Evolutionary conservation across 2,888 invertebrate genomes (phyloP), one percentile per base, ranked within the genome.

Genomic region (Globia sparganii): DNA sequence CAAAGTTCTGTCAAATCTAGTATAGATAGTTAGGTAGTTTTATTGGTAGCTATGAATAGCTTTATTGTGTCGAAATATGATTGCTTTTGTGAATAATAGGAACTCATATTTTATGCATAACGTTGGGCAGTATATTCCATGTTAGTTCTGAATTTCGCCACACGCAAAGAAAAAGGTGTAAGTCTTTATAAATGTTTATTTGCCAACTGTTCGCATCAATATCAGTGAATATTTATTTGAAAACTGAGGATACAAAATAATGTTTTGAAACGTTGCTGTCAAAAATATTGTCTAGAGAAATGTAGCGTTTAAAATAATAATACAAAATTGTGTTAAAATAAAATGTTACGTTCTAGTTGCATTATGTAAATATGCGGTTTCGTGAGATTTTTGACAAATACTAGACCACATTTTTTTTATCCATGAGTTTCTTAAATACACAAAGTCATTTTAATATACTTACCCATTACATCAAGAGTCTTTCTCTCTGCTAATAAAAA

Each of bases 151-250:
- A 13, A 21, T 68, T 40, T 59, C 9, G 31, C 37, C 78, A 46
- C 37, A 37, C 11, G 46, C 18, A 64, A 11, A 28, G 18, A 6
- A 31, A 40, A 31, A 6, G 34, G 21, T 43, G 53, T 4, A 6
- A 6, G 2, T 43, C 75, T 62, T 31, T 6, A 18, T 18, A 3
- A 34, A 28, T 28, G 43, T 61, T 65, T 58, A 9, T 15, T 34
- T 62, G 81, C 70, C 70, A 71, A 62, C n/a, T 37, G 2, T 15
- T 56, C 1, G 66, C 73, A 34, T 46, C 11, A 70, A 69, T 66
- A 73, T 15, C 31, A 25, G 9, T 18, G 1, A 28, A 4, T 40
- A 53, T 46, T 40, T 1, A 56, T 46, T 66, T 46, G 40, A 31
- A 75, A 56, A 31, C 15, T 56, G 25, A 37, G 21, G 59, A 43